These are phyloP conservation scores for Marisa cornuarietis DNA, from an alignment of 1,140 invertebrate species.

Conservation along the genomic window DNA sequence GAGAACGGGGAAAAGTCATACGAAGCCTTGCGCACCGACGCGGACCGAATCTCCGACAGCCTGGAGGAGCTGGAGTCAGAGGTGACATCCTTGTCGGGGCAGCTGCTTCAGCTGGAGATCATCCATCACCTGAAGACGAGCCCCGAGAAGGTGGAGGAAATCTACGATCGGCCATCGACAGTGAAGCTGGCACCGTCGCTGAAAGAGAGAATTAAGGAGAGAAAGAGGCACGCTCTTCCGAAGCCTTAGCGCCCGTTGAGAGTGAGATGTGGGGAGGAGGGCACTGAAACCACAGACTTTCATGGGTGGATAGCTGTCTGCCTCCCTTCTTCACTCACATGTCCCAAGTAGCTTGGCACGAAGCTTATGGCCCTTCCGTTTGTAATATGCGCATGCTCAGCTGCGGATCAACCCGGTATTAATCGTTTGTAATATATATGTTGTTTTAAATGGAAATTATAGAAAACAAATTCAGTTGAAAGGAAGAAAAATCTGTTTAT, in stretches of 20 bases:
- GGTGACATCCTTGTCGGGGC: slow-evolving; percentile 51
- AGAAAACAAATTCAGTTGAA: too few species aligned
- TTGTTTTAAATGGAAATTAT: too few species aligned
- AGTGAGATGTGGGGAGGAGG: too few species aligned
- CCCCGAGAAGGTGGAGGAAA: slow-evolving; percentile 59
- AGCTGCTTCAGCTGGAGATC: slow-evolving; percentile 60
- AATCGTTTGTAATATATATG: background rate
- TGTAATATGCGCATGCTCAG: background rate
- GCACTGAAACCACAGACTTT: too few species aligned
- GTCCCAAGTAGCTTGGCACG: background rate
- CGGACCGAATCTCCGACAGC: slow-evolving; percentile 52
- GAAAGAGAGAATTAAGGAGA: slow-evolving; percentile 54
- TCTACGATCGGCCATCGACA: slow-evolving; percentile 56
- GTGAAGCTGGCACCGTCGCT: slow-evolving; percentile 62
- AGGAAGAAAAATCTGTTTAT: too few species aligned
- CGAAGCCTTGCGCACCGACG: slow-evolving; percentile 48
- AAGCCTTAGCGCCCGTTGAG: background rate
- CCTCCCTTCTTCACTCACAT: background rate
- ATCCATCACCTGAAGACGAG: slow-evolving; percentile 61
- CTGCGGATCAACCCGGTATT: background rate
- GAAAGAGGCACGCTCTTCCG: slow-evolving; percentile 41
- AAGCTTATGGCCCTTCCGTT: background rate
- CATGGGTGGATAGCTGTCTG: background rate
- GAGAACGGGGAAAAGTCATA: slow-evolving; percentile 54
- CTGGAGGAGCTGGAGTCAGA: slow-evolving; percentile 55